phyloP scores from a whole-genome alignment of 2,888 invertebrate genomes.

The Andrena marginata region DNA sequence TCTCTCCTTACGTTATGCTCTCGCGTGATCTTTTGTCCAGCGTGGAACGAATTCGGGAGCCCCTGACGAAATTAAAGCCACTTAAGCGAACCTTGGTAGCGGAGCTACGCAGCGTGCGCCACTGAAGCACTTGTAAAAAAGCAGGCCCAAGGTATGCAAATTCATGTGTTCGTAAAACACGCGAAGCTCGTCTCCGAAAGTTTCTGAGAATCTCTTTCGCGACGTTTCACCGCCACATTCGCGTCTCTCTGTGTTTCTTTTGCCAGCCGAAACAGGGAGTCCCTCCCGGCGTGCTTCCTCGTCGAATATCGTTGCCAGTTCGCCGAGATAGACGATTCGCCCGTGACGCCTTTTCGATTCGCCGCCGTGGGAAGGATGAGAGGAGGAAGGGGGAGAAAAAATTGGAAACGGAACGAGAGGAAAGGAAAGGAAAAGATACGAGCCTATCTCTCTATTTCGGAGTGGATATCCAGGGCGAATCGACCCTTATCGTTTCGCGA shows the following conservation, averaged over 20 bases:
- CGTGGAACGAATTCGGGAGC: not conserved
- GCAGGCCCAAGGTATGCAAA: conserved; percentile 47
- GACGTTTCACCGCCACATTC: conserved; percentile 1
- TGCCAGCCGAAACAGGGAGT: conserved; percentile 1
- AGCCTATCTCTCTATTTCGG: conserved; percentile 12
- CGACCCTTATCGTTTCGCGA: conserved; percentile 70
- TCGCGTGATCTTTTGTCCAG: not conserved
- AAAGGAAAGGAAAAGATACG: conserved; percentile 29
- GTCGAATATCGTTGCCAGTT: conserved; percentile 33
- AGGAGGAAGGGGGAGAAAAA: not conserved
- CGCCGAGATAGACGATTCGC: conserved; percentile 47
- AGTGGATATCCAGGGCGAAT: conserved; percentile 54
- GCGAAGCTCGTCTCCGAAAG: conserved; percentile 3
- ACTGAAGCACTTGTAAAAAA: conserved; percentile 1
- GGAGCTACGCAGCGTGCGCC: conserved; percentile 10
- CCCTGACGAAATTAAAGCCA: not conserved
- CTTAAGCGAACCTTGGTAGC: conserved; percentile 2
- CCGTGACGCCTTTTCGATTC: conserved; percentile 25
- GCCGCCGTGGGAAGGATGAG: not conserved
- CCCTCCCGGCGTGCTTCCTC: conserved; percentile 1
- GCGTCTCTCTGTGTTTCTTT: conserved; percentile 1
- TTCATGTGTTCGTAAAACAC: conserved; percentile 38
- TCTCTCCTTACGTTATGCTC: not conserved
- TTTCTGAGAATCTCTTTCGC: conserved; percentile 15
- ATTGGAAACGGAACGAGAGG: not conserved